A percentile compares a stretch with the other conserved stretches of the same genome.
Evolutionary conservation across 2,888 invertebrate species (phyloP).

Genomic region (Chelonus formosanus): DNA sequence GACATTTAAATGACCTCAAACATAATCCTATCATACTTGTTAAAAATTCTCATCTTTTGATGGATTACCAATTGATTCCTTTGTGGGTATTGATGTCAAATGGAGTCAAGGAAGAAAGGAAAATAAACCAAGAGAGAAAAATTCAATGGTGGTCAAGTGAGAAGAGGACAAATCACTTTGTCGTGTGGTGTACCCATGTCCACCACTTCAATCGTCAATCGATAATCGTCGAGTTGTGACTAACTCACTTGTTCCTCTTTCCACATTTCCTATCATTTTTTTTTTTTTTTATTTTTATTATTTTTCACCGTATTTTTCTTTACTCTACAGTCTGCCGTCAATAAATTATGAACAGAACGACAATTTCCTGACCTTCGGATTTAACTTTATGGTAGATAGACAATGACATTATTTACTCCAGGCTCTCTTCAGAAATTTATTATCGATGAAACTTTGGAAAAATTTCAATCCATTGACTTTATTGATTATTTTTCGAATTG

Average conservation of each 20-base stretch:
- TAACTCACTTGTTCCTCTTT: neutral
- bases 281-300: constrained; percentile 3
- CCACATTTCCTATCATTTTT: neutral
- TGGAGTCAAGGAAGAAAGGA: neutral
- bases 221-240: constrained; percentile 34
- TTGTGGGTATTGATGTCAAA: neutral
- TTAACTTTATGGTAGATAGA: constrained; percentile 28
- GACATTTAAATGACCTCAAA: no score
- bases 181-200: constrained; percentile 28
- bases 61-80: no score
- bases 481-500: no score
- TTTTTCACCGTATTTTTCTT: constrained; percentile 2
- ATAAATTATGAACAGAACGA: constrained; percentile 39
- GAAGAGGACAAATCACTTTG: constrained; percentile 29
- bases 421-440: constrained; percentile 12
- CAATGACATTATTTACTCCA: neutral
- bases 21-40: no score
- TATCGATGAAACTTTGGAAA: constrained; percentile 9
- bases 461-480: no score
- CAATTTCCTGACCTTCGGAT: constrained; percentile 21
- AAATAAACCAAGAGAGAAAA: neutral
- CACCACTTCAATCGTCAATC: constrained; percentile 38
- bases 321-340: constrained; percentile 10
- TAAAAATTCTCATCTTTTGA: no score
- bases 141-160: constrained; percentile 18